Evolutionary conservation across 2,113 vertebrate species (phyloP).

Genomic region (Panurus biarmicus): DNA sequence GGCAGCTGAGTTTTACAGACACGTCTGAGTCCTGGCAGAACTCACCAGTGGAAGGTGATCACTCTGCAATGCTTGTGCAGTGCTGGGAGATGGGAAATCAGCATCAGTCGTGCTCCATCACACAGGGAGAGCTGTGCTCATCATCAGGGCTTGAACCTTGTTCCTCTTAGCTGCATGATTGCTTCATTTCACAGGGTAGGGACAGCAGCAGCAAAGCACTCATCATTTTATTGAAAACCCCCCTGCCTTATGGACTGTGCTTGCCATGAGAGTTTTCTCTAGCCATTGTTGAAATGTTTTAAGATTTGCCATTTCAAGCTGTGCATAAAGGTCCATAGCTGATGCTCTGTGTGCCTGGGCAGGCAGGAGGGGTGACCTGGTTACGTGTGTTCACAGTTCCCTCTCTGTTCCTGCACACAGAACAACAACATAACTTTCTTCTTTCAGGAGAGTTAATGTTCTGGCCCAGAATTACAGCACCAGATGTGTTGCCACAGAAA

Average conservation of each 20-base stretch:
- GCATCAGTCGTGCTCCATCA: not conserved
- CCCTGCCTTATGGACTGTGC: not conserved
- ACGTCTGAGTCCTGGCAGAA: not conserved
- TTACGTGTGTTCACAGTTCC: not conserved
- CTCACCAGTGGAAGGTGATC: not conserved
- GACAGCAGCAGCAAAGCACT: not conserved
- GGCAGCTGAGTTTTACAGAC: not conserved
- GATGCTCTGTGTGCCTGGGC: not conserved
- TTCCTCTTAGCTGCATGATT: not conserved
- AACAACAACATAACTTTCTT: constrained; percentile 29
- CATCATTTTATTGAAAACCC: not conserved
- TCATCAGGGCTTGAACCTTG: not conserved
- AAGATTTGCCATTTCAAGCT: not conserved
- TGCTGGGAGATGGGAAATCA: not conserved
- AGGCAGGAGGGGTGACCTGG: not conserved
- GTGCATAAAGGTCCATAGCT: not conserved
- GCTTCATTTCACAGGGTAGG: not conserved
- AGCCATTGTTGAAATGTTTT: not conserved
- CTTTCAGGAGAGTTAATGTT: not conserved
- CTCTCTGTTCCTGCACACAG: not conserved
- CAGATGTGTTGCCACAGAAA: constrained; percentile 52
- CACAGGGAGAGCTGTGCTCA: not conserved
- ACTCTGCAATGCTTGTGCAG: not conserved
- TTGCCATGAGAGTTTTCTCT: not conserved
- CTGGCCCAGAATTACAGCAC: not conserved